Base-by-base conservation (phyloP, 2,888 invertebrate species). In the Panzeria rudis region DNA sequence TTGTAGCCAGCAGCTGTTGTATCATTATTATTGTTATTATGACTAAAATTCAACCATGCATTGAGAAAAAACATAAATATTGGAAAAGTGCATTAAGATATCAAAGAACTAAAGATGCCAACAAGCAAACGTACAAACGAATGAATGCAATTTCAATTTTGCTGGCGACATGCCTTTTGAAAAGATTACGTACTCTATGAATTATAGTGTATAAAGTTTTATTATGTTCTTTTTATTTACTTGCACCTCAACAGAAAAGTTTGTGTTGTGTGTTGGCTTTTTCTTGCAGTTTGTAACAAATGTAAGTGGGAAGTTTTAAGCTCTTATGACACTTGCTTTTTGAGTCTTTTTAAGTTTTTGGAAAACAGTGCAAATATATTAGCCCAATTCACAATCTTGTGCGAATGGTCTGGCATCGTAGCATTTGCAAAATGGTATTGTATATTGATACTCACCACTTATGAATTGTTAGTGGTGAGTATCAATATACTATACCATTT, bases 61-160 rank as follows among this genome's bases (percentile, higher is more conserved):
- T 35, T 11, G 8, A 64, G 47, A 17, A 56, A 64, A 72, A 35
- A 44, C 64, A 72, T 56, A 72, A 79, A 64, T 79, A 72, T 56
- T 56, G 62, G 25, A 47, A 72, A 62, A 81, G 68, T 68, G 52
- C 80, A 80, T 52, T 71, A 41, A 23, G n/a, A 56, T 66, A 35
- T 68, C 13, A 35, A 68, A 44, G 11, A 64, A 41, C 25, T 29
- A 25, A 13, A 13, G 23, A 35, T 54, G n/a, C 6, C 15, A 20
- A 44, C 44, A 13, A 44, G 15, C 17, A 50, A 20, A 20, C 17
- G 3, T 5, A 54, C 2, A 3, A 8, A 52, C 25, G 25, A 54
- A 35, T 8, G 59, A 59, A 35, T 32, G 8, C 6, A 56, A 35
- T 29, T 38, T 54, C 3, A 11, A 11, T 11, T 44, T 66, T 11